A percentile compares a stretch with the other conserved stretches of the same genome.
phyloP scores from a whole-genome alignment of 2,888 invertebrate genomes.

The Limnephilus lunatus region DNA sequence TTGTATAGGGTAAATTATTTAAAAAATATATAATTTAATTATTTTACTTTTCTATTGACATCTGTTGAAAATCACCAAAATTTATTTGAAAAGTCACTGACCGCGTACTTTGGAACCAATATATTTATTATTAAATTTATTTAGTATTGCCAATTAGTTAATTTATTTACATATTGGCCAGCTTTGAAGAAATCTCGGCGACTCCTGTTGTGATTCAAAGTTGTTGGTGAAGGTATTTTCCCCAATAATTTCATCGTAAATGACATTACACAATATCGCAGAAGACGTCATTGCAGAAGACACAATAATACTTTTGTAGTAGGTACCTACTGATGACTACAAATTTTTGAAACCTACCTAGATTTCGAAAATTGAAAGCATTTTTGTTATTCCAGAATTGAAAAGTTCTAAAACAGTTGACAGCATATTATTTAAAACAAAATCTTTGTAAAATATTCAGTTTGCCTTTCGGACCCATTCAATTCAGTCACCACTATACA shows the following conservation, averaged over 20 bases:
- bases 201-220: background rate
- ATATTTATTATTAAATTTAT: no score
- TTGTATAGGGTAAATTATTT: no score
- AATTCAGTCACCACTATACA: background rate
- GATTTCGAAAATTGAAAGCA: background rate
- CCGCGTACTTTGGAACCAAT: background rate
- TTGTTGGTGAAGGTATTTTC: background rate
- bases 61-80: background rate
- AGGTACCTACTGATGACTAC: background rate
- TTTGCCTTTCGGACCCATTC: background rate
- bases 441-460: background rate
- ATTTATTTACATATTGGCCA: background rate
- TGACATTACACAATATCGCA: no score
- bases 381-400: background rate
- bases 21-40: background rate
- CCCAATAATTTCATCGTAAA: no score
- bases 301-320: no score
- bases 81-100: background rate
- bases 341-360: background rate
- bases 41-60: background rate
- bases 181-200: background rate
- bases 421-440: background rate
- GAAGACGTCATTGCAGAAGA: no score
- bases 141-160: background rate
- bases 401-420: background rate